Conservation (phyloP, 2,797 vertebrate species). For the Poeciliopsis infans region DNA sequence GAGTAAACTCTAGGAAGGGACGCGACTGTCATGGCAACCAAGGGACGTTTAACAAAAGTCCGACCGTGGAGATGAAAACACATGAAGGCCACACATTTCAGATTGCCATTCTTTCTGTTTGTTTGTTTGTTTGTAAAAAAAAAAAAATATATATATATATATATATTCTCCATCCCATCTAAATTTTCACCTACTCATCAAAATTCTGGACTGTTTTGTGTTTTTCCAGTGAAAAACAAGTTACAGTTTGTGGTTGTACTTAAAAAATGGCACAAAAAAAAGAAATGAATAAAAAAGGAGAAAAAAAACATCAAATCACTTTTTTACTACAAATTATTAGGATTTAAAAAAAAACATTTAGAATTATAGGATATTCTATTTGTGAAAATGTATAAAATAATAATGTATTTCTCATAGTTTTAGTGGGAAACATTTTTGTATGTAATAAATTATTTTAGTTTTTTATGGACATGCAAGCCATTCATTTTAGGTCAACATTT, state of each 20-base stretch:
- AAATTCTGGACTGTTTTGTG: not conserved
- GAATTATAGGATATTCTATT: not conserved
- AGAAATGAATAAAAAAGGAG: no score
- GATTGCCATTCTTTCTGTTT: not conserved
- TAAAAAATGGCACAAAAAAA: no score
- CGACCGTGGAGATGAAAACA: not conserved
- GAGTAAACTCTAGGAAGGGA: not conserved
- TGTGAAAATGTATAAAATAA: no score
- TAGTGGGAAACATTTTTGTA: no score
- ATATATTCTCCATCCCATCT: not conserved
- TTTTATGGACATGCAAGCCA: no score
- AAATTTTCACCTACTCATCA: not conserved
- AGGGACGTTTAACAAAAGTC: not conserved
- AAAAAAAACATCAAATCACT: not conserved
- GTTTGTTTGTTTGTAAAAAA: no score
- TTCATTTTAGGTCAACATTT: no score
- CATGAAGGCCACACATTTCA: not conserved
- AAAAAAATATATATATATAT: no score
- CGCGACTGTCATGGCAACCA: not conserved
- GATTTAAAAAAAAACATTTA: not conserved
- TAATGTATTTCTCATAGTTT: no score
- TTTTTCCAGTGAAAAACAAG: not conserved
- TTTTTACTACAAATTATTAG: not conserved
- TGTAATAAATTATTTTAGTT: no score
- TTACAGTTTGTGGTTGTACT: not conserved